Conservation (phyloP, 2,888 invertebrate species). For the Andricus curvator region DNA sequence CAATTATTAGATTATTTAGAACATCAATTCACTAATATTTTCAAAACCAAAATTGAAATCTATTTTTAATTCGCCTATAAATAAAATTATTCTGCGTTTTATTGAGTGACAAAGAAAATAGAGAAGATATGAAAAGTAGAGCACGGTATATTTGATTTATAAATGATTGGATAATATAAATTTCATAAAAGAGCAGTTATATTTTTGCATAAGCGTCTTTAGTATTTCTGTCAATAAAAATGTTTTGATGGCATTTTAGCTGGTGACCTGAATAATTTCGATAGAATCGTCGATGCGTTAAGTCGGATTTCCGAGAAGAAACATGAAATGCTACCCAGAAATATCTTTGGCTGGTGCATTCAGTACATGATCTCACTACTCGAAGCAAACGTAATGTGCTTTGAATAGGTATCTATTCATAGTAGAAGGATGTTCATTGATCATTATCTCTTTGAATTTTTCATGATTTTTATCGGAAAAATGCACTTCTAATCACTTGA, state of each 20-base stretch:
- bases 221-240: slow-evolving; percentile 17
- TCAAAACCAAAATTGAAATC: too few relatives aligned
- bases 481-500: too few relatives aligned
- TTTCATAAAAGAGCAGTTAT: too few relatives aligned
- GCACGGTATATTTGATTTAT: too few relatives aligned
- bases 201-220: background rate
- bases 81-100: too few relatives aligned
- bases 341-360: slow-evolving; percentile 34
- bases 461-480: background rate
- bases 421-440: slow-evolving; percentile 4
- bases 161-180: too few relatives aligned
- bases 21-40: too few relatives aligned
- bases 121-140: too few relatives aligned
- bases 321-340: slow-evolving; percentile 21
- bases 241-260: background rate
- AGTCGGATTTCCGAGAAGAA: slow-evolving; percentile 22
- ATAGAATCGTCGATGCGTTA: slow-evolving; percentile 28
- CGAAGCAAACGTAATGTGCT: slow-evolving; percentile 8
- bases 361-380: slow-evolving; percentile 28
- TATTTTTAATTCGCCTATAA: too few relatives aligned
- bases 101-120: too few relatives aligned
- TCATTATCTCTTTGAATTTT: background rate
- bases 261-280: slow-evolving; percentile 24
- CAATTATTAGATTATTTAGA: too few relatives aligned
- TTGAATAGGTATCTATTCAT: slow-evolving; percentile 25